These are phyloP conservation scores for Lepidostoma basale DNA, from an alignment of 1,140 invertebrate genomes.

Conservation along the genomic window DNA sequence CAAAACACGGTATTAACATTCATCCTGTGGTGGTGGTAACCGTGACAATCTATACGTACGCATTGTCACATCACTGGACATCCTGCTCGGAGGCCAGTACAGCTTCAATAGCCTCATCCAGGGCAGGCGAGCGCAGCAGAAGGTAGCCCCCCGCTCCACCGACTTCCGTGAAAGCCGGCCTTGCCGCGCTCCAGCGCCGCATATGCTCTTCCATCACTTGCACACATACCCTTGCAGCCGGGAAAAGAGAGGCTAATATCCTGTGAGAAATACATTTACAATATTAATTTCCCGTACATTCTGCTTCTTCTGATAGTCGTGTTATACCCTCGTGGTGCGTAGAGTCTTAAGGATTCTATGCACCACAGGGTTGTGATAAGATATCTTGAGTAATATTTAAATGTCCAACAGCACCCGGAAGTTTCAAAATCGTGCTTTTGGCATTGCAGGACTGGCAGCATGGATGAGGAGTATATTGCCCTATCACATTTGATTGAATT, in stretches of 20 bases:
- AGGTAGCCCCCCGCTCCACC: slow-evolving; percentile 18
- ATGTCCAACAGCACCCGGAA: no score
- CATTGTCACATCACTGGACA: no score
- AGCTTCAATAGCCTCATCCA: slow-evolving; percentile 31
- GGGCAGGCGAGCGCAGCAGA: slow-evolving; percentile 22
- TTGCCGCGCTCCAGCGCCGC: slow-evolving; percentile 53
- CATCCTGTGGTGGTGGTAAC: no score
- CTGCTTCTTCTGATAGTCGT: background rate
- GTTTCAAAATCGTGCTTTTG: no score
- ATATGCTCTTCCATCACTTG: slow-evolving; percentile 56
- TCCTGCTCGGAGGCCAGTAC: background rate
- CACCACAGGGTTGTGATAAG: background rate
- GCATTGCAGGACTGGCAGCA: no score
- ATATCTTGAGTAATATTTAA: no score
- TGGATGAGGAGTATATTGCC: no score
- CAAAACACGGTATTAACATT: no score
- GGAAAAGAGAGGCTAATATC: slow-evolving; percentile 51
- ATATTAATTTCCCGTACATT: background rate
- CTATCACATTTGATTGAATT: no score
- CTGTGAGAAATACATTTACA: slow-evolving; percentile 44
- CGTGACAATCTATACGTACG: no score
- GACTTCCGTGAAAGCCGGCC: slow-evolving; percentile 7
- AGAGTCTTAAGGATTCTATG: no score
- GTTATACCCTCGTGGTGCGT: no score
- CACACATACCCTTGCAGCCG: slow-evolving; percentile 49